Conservation (phyloP, 1,140 invertebrate species). For the Polypedilum pembai region DNA sequence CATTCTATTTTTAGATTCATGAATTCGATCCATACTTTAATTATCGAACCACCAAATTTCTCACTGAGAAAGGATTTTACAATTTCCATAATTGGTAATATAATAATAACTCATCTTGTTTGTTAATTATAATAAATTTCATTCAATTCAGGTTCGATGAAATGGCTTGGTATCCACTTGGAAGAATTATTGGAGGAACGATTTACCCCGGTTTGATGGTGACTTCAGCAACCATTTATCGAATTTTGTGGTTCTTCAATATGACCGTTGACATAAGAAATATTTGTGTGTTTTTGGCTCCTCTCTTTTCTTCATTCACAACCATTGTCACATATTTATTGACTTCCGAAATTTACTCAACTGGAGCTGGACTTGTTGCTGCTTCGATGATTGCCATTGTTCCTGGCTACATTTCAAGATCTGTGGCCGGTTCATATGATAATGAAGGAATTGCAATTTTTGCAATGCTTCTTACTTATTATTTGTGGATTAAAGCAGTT, state of each 20-base stretch:
- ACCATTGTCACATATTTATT: slow-evolving; percentile 92
- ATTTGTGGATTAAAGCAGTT: slow-evolving; percentile 95
- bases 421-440: slow-evolving; percentile 95
- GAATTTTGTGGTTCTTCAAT: slow-evolving; percentile 80
- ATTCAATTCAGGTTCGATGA: slow-evolving; percentile 71
- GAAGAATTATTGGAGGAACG: slow-evolving; percentile 93
- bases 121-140: neutral
- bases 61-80: slow-evolving; percentile 95
- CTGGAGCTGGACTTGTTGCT: slow-evolving; percentile 85
- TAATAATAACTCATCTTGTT: neutral
- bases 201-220: slow-evolving; percentile 98
- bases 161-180: slow-evolving; percentile 94
- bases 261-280: slow-evolving; percentile 94
- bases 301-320: slow-evolving; percentile 93
- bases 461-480: slow-evolving; percentile 96
- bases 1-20: slow-evolving; percentile 58
- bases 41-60: slow-evolving; percentile 90
- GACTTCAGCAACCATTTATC: slow-evolving; percentile 87
- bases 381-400: slow-evolving; percentile 94
- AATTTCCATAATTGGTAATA: slow-evolving; percentile 89
- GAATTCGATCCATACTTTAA: slow-evolving; percentile 99
- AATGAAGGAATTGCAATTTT: slow-evolving; percentile 99
- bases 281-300: slow-evolving; percentile 96
- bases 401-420: slow-evolving; percentile 94
- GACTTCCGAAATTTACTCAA: slow-evolving; percentile 91